Evolutionary conservation across 2,888 invertebrate genomes (phyloP).

Genomic region (Branchellion lobata): DNA sequence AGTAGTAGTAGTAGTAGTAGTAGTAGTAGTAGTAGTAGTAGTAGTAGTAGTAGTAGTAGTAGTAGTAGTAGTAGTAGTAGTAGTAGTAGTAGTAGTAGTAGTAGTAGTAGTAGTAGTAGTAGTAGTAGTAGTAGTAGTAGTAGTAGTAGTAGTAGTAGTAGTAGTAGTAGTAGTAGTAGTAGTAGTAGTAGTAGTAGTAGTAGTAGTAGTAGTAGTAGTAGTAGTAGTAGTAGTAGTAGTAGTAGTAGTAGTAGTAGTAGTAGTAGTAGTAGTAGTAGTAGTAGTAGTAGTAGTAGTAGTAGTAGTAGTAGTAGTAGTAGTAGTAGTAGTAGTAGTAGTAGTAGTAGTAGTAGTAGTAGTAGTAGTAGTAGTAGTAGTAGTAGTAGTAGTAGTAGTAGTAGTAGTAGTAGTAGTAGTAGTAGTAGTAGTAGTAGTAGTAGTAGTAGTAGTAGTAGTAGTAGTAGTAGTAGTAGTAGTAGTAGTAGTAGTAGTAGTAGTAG

Average conservation of each 20-base stretch:
- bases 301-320: slow-evolving; percentile 41
- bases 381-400: slow-evolving; percentile 28
- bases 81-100: not conserved
- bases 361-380: slow-evolving; percentile 12
- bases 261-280: slow-evolving; percentile 15
- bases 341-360: slow-evolving; percentile 2
- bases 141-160: not conserved
- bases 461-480: slow-evolving; percentile 47
- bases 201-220: not conserved
- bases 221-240: not conserved
- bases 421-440: slow-evolving; percentile 45
- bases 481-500: slow-evolving; percentile 45
- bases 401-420: slow-evolving; percentile 41
- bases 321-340: slow-evolving; percentile 45
- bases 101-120: not conserved
- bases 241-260: not conserved
- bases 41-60: not conserved
- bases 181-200: not conserved
- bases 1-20: not conserved
- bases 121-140: not conserved
- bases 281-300: slow-evolving; percentile 25
- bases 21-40: not conserved
- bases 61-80: not conserved
- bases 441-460: slow-evolving; percentile 45
- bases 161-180: not conserved